phyloP scores from a whole-genome alignment of 2,113 vertebrate species.

The Chloroceryle aenea region DNA sequence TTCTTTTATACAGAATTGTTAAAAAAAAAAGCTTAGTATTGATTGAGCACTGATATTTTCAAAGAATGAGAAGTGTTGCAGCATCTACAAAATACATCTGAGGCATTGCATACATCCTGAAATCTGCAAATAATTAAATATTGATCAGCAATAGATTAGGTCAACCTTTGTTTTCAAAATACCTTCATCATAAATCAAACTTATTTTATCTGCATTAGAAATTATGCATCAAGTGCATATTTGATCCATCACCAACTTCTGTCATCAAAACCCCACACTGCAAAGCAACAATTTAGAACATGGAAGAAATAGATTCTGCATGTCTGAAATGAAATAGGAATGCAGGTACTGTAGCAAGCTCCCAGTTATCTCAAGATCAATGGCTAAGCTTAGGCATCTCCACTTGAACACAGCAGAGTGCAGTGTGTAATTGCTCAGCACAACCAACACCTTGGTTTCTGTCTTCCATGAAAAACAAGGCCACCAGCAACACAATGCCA shows the following conservation, averaged over 20 bases:
- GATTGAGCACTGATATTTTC: background rate
- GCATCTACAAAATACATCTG: background rate
- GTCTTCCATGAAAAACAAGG: background rate
- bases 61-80: background rate
- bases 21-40: background rate
- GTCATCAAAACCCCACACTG: background rate
- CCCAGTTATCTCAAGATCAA: background rate
- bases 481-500: background rate
- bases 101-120: background rate
- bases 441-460: background rate
- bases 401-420: background rate
- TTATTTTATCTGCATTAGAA: background rate
- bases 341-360: background rate
- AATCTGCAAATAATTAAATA: background rate
- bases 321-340: background rate
- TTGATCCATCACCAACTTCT: background rate
- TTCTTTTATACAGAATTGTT: background rate
- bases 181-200: background rate
- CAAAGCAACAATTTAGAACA: background rate
- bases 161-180: background rate
- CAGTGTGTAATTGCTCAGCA: rapidly evolving
- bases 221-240: background rate
- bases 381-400: background rate
- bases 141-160: background rate
- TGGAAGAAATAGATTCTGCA: background rate